Evolutionary conservation across 2,113 vertebrate species (phyloP).

Genomic region (Rhizomys pruinosus): DNA sequence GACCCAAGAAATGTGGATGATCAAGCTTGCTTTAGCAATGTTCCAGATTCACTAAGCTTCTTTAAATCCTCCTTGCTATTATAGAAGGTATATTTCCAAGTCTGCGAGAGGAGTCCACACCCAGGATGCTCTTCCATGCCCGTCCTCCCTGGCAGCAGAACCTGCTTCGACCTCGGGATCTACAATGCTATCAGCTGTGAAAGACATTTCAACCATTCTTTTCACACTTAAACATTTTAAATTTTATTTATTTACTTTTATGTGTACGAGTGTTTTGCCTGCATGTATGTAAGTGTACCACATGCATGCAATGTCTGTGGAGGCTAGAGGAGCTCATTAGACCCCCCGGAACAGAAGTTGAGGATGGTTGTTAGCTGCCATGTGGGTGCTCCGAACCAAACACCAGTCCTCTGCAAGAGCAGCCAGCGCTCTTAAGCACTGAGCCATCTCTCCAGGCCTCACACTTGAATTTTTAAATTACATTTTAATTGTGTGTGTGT

Average conservation of each 20-base stretch:
- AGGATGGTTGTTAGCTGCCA: too few species aligned
- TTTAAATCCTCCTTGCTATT: not conserved
- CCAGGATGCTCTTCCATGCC: not conserved
- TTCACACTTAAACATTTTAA: not conserved
- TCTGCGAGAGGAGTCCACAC: not conserved
- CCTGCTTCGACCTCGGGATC: not conserved
- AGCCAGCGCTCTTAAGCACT: too few species aligned
- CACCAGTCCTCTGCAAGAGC: too few species aligned
- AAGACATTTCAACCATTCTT: not conserved
- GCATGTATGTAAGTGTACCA: not conserved
- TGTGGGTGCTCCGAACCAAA: too few species aligned
- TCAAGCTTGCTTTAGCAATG: not conserved
- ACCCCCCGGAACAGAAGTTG: too few species aligned
- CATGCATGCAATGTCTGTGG: too few species aligned
- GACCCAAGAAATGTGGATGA: conserved; percentile 37
- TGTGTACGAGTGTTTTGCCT: not conserved
- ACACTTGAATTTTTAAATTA: not conserved
- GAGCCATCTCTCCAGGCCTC: too few species aligned
- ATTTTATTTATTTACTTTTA: not conserved
- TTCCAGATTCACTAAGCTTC: conserved; percentile 20
- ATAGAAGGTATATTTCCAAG: not conserved
- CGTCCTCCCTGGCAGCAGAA: not conserved
- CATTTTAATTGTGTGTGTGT: not conserved
- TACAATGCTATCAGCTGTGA: not conserved
- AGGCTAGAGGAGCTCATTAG: too few species aligned